Evolutionary conservation across 2,797 vertebrate genomes (phyloP).

Genomic region (Iguana delicatissima): DNA sequence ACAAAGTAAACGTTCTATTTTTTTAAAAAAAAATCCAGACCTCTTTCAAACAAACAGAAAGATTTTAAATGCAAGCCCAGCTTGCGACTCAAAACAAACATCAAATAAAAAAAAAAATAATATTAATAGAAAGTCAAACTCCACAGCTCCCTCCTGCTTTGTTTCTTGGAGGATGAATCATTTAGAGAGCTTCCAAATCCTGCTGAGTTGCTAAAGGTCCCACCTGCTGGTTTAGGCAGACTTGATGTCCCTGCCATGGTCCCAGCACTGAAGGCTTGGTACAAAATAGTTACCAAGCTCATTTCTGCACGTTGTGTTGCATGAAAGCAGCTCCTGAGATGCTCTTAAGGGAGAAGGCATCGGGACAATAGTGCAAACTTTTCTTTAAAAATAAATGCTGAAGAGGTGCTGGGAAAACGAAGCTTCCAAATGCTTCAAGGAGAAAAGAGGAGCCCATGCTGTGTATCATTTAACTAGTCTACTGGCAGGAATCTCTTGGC

Average conservation of each 20-base stretch:
- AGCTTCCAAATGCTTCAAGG: background rate
- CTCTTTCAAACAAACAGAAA: slow-evolving; percentile 84
- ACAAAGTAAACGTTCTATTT: slow-evolving; percentile 60
- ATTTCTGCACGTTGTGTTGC: background rate
- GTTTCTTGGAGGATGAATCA: background rate
- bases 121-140: slow-evolving; percentile 50
- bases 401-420: slow-evolving; percentile 5
- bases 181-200: slow-evolving; percentile 61
- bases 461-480: background rate
- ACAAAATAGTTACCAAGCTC: background rate
- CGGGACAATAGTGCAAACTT: slow-evolving; percentile 28
- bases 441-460: too few species aligned
- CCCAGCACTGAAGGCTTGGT: background rate
- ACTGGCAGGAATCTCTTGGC: background rate
- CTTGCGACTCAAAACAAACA: slow-evolving; percentile 80
- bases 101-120: slow-evolving; percentile 67
- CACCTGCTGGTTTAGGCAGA: slow-evolving; percentile 36
- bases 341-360: background rate
- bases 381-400: background rate
- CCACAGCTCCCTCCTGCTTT: slow-evolving; percentile 45
- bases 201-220: background rate
- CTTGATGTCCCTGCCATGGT: background rate
- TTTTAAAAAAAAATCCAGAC: slow-evolving; percentile 64
- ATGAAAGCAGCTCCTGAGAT: background rate
- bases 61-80: slow-evolving; percentile 79